Percentiles rank a stretch among this genome's conserved stretches.
These are phyloP conservation scores for Tetramorium bicarinatum DNA, from an alignment of 2,888 invertebrate genomes.

Conservation along the genomic window DNA sequence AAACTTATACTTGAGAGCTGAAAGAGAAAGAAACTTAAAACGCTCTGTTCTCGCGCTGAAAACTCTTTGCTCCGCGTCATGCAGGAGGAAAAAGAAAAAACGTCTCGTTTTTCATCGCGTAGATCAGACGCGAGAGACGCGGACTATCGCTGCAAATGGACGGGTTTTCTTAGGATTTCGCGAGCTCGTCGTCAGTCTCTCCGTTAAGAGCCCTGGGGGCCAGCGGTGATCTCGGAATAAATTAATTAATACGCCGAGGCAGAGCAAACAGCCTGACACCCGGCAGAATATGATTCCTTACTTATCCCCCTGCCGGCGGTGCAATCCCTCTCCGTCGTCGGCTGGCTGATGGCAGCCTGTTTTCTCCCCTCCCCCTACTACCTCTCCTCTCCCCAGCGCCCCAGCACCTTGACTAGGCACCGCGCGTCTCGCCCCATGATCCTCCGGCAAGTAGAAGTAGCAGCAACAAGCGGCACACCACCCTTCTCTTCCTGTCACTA, in stretches of 20 bases:
- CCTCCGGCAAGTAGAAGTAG: constrained; percentile 59
- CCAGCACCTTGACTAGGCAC: constrained; percentile 51
- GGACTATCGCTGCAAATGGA: constrained; percentile 35
- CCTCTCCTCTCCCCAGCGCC: not conserved
- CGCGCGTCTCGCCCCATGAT: constrained; percentile 63
- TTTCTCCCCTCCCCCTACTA: constrained; percentile 42
- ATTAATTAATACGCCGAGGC: constrained; percentile 84
- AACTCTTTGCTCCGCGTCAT: not conserved
- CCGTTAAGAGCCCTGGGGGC: constrained; percentile 67
- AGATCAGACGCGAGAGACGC: constrained; percentile 39
- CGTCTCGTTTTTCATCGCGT: constrained; percentile 22
- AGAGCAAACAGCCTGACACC: constrained; percentile 84
- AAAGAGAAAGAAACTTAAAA: not conserved
- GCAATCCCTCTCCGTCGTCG: constrained; percentile 66
- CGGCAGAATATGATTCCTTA: constrained; percentile 84
- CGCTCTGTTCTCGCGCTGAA: not conserved
- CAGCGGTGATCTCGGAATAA: constrained; percentile 82
- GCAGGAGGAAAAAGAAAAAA: constrained; percentile 10
- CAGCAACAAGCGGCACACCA: constrained; percentile 61
- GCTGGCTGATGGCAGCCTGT: constrained; percentile 56
- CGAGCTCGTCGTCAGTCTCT: constrained; percentile 49
- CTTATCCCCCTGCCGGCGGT: constrained; percentile 79
- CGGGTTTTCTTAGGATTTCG: constrained; percentile 51
- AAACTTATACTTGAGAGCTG: not conserved
- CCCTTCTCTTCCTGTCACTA: constrained; percentile 84